A percentile compares a stretch with the other conserved stretches of the same genome.
phyloP scores from a whole-genome alignment of 2,797 vertebrate genomes.

The Enteromius viviparus region DNA sequence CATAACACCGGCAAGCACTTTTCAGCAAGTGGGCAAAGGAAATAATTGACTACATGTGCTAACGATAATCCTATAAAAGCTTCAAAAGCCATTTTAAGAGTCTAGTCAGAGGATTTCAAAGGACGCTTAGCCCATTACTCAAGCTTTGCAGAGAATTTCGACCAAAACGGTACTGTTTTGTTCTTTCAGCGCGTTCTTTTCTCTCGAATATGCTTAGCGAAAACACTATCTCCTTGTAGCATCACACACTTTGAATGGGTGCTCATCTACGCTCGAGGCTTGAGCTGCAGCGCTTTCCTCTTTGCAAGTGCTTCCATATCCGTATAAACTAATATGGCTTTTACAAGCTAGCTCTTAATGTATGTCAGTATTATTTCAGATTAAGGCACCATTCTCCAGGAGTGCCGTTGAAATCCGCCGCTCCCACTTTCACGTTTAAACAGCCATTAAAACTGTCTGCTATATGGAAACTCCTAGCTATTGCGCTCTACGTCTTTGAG shows the following conservation, averaged over 20 bases:
- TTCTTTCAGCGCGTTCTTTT: background rate
- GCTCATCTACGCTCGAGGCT: background rate
- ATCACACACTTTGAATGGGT: constrained; percentile 9
- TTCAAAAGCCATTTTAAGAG: constrained; percentile 64
- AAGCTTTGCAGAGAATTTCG: constrained; percentile 40
- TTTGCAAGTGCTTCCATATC: constrained; percentile 28
- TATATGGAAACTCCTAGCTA: constrained; percentile 24
- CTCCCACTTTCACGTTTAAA: constrained; percentile 41
- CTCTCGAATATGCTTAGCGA: background rate
- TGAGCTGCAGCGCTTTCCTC: background rate
- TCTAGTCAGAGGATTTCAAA: constrained; percentile 57
- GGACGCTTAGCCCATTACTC: constrained; percentile 41
- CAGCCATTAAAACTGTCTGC: constrained; percentile 41
- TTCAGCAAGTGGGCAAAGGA: constrained; percentile 69
- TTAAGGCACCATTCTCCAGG: constrained; percentile 23
- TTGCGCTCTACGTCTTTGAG: constrained; percentile 44
- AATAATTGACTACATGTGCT: constrained; percentile 76
- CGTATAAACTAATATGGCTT: constrained; percentile 36
- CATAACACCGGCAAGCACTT: constrained; percentile 69
- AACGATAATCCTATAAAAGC: constrained; percentile 61
- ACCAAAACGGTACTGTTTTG: background rate
- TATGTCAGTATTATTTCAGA: constrained; percentile 41
- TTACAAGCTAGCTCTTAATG: constrained; percentile 33
- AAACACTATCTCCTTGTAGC: background rate
- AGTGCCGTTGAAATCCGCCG: constrained; percentile 15